These are phyloP conservation scores for Dunckerocampus dactyliophorus DNA, from an alignment of 2,113 vertebrate species.

Conservation along the genomic window DNA sequence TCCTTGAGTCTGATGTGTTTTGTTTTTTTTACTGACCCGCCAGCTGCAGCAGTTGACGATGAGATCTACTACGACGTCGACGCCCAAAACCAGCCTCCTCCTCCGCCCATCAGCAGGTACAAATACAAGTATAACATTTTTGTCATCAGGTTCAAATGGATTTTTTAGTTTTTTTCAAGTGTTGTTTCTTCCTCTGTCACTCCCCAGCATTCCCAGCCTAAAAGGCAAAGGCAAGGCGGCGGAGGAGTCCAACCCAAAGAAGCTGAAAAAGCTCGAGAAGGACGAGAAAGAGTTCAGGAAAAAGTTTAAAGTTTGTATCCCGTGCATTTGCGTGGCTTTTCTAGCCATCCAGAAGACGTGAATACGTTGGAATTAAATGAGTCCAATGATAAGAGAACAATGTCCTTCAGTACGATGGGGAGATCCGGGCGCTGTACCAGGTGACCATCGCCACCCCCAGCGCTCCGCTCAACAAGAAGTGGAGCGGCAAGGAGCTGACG, in stretches of 20 bases:
- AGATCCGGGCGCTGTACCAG: conserved; percentile 82
- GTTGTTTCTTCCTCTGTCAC: not conserved
- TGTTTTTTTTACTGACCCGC: too few species aligned
- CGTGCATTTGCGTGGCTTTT: not conserved
- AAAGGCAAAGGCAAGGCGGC: conserved; percentile 45
- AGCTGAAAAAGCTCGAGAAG: conserved; percentile 82
- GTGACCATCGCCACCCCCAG: conserved; percentile 57
- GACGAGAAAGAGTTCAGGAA: conserved; percentile 92
- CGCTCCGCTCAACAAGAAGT: conserved; percentile 74
- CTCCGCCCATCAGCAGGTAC: conserved; percentile 70
- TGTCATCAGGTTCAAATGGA: not conserved
- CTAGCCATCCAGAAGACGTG: too few species aligned
- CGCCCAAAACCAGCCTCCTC: conserved; percentile 67
- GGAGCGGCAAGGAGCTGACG: conserved; percentile 78
- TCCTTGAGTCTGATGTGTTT: too few species aligned
- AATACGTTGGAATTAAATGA: too few species aligned
- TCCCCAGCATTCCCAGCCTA: conserved; percentile 42
- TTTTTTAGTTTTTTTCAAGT: not conserved
- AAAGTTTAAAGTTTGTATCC: conserved; percentile 83
- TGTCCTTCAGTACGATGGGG: conserved; percentile 80
- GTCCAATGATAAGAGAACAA: too few species aligned
- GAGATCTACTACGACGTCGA: conserved; percentile 89
- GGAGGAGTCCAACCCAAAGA: conserved; percentile 70
- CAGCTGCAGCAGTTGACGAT: conserved; percentile 33
- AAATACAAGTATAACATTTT: not conserved